These are phyloP conservation scores for Drosophila neonasuta DNA, from an alignment of 2,888 invertebrate species.

Conservation along the genomic window DNA sequence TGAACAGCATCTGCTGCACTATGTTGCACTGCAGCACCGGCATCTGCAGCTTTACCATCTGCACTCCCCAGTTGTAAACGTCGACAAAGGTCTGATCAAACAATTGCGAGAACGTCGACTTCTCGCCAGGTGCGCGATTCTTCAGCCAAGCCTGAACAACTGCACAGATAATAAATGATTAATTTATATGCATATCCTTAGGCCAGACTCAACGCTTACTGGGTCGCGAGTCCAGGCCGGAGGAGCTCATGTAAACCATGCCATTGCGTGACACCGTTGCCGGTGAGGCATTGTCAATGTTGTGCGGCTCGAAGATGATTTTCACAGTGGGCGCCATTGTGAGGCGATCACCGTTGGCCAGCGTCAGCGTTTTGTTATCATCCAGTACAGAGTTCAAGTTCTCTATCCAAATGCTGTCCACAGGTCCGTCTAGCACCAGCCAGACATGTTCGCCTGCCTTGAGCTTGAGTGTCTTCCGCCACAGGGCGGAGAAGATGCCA, in stretches of 20 bases:
- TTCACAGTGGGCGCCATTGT: constrained; percentile 97
- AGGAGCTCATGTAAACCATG: constrained; percentile 98
- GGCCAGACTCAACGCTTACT: constrained; percentile 80
- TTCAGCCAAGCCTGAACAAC: constrained; percentile 94
- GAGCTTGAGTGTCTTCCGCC: constrained; percentile 95
- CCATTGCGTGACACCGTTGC: constrained; percentile 97
- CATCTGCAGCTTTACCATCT: constrained; percentile 92
- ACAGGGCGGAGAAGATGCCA: constrained; percentile 97
- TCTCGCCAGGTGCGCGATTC: constrained; percentile 84
- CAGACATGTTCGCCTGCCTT: constrained; percentile 95
- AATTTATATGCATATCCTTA: background rate
- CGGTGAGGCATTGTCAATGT: constrained; percentile 98
- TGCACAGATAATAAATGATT: background rate
- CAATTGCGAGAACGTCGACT: constrained; percentile 87
- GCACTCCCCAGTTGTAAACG: constrained; percentile 91
- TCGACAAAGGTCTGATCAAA: constrained; percentile 90
- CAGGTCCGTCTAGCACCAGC: constrained; percentile 97
- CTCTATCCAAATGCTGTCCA: constrained; percentile 99
- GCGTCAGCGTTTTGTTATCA: constrained; percentile 96
- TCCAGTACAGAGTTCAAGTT: constrained; percentile 98
- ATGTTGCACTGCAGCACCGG: constrained; percentile 95
- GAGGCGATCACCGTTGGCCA: constrained; percentile 97
- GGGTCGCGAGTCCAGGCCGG: constrained; percentile 96
- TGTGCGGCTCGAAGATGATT: constrained; percentile 98
- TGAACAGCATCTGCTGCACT: constrained; percentile 91